Evolutionary conservation across 1,140 invertebrate genomes (phyloP).

Genomic region (Bombus confusus): DNA sequence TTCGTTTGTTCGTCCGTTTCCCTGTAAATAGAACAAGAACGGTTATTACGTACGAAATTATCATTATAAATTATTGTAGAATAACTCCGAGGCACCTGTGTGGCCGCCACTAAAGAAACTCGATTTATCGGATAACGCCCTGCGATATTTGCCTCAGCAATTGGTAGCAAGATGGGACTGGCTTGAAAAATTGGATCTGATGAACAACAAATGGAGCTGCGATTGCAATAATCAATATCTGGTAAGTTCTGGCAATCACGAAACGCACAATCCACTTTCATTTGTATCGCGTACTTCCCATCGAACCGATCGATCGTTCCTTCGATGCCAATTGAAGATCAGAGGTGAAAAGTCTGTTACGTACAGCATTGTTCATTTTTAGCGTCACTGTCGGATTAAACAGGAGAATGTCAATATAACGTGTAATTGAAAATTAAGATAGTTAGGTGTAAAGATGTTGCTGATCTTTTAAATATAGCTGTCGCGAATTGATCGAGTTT

Average conservation of each 20-base stretch:
- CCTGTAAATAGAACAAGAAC: too few species aligned
- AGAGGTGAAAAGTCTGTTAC: background rate
- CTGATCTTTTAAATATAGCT: too few species aligned
- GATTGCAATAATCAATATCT: slow-evolving; percentile 90
- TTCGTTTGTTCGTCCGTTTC: too few species aligned
- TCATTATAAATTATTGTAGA: slow-evolving; percentile 21
- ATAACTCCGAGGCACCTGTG: slow-evolving; percentile 26
- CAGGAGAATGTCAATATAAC: background rate
- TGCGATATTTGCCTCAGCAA: slow-evolving; percentile 84
- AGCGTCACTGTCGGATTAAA: background rate
- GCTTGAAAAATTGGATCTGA: slow-evolving; percentile 85
- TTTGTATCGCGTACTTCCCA: background rate
- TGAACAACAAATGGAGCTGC: slow-evolving; percentile 89
- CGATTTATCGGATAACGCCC: slow-evolving; percentile 86
- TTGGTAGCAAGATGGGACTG: slow-evolving; percentile 87
- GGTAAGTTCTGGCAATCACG: slow-evolving; percentile 78
- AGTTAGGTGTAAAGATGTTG: background rate
- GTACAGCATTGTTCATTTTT: background rate
- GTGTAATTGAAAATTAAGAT: background rate
- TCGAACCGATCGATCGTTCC: slow-evolving; percentile 17
- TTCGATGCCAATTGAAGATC: slow-evolving; percentile 8
- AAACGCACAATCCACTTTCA: background rate
- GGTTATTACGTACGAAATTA: background rate
- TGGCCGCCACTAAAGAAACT: slow-evolving; percentile 86
- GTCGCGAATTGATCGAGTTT: too few species aligned